Evolutionary conservation across 2,888 invertebrate genomes (phyloP).

Genomic region (Hymenopus coronatus): DNA sequence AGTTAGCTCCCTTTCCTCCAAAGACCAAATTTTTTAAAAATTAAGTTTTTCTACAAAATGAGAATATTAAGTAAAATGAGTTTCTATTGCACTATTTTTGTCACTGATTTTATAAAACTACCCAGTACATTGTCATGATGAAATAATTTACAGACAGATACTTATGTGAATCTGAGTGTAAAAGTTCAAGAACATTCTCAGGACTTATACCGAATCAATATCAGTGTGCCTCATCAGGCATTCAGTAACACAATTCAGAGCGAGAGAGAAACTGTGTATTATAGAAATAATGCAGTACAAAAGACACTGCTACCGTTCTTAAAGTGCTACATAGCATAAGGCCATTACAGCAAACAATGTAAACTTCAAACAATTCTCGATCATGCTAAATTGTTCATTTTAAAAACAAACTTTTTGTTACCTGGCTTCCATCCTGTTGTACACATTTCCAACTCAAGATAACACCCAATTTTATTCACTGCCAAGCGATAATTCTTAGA

Average conservation of each 20-base stretch:
- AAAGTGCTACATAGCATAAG: not conserved
- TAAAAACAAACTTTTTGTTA: constrained; percentile 11
- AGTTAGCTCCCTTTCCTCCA: not conserved
- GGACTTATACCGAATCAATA: constrained; percentile 28
- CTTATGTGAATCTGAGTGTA: constrained; percentile 4
- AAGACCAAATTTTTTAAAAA: not conserved
- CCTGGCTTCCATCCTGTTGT: constrained; percentile 23
- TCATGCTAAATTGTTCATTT: not conserved
- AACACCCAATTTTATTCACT: constrained; percentile 24
- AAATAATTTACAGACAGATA: constrained; percentile 10
- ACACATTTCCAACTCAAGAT: constrained; percentile 9
- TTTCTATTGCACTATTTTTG: constrained; percentile 13
- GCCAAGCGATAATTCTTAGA: constrained; percentile 20
- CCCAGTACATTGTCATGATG: not conserved
- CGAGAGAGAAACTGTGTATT: not conserved
- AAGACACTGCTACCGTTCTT: not conserved
- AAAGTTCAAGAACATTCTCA: constrained; percentile 29
- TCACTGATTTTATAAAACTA: not conserved
- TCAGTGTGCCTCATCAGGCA: constrained; percentile 28
- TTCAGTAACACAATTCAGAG: not conserved
- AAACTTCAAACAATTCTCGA: not conserved
- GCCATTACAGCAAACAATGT: not conserved
- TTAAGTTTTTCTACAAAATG: not conserved
- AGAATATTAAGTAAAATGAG: not conserved
- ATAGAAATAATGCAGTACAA: not conserved